Base-by-base conservation (phyloP, 1,140 invertebrate species). In the Scylla paramamosain region DNA sequence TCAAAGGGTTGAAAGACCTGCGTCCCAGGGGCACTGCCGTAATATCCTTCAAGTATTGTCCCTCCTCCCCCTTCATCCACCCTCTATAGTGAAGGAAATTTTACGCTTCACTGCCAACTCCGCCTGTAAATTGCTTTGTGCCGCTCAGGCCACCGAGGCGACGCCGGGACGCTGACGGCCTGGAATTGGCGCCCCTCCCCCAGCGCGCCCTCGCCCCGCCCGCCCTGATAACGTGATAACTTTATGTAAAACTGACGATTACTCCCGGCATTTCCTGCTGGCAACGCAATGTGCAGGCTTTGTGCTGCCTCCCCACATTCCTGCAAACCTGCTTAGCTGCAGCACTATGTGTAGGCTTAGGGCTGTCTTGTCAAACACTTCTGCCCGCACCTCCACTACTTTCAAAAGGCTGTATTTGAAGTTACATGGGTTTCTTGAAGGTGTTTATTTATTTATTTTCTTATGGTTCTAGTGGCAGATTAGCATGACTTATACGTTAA, bases 121-220 rank as follows among this genome's bases (percentile, higher is more conserved):
- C 67, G 52, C 67, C 20, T n/a, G 67, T 77, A 77, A 77, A 77
- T 77, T 77, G 67, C 67, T 77, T 77, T 77, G 67, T 77, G 67
- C 67, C 67, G 67, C 67, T 20, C 7, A n/a, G 16, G 20, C 67
- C 67, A 77, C 67, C 25, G 20, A 77, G 67, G 67, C 67, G 67
- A 25, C 16, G 25, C 67, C 6, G 6, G 67, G 25, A 7, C n/a
- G 25, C 67, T 77, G 67, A 77, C 67, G 67, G 20, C 12, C 67
- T 7, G 67, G 67, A 77, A 77, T 77, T 77, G 67, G 67, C 20
- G 67, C n/a, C 25, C 20, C 67, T 77, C 8, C 67, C 25, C 12
- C 25, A n/a, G 25, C 67, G 67, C 25, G 0, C 20, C 25, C 20
- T 7, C 20, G n/a, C 12, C 52, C 10, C 52, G 52, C 12, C 2